Percentiles rank a stretch among this genome's conserved stretches.
phyloP scores from a whole-genome alignment of 2,797 vertebrate genomes.

The Chromobotia macracanthus region DNA sequence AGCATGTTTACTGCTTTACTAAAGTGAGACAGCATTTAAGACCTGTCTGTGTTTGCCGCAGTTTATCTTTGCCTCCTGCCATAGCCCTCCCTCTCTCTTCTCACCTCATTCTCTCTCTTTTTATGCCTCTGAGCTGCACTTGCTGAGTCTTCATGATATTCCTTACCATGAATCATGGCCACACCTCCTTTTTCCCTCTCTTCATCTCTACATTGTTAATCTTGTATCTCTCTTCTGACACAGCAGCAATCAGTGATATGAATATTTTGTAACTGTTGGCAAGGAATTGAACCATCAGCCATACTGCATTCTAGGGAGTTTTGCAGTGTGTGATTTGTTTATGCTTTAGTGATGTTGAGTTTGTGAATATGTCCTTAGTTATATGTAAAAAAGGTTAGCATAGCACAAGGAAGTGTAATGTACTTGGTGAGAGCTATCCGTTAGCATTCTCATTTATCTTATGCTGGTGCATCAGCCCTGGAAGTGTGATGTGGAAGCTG shows the following conservation, averaged over 20 bases:
- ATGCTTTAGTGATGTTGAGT: slow-evolving; percentile 2
- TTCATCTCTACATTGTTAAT: slow-evolving; percentile 30
- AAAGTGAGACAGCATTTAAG: slow-evolving; percentile 4
- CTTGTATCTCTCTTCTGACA: not conserved
- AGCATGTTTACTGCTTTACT: slow-evolving; percentile 8
- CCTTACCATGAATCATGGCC: slow-evolving; percentile 13
- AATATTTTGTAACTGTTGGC: slow-evolving; percentile 25
- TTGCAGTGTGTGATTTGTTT: not conserved
- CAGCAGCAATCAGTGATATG: slow-evolving; percentile 36
- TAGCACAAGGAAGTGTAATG: not conserved
- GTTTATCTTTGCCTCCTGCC: slow-evolving; percentile 17
- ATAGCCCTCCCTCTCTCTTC: not conserved
- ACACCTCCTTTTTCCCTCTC: not conserved
- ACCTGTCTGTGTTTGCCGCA: slow-evolving; percentile 4
- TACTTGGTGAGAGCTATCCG: not conserved
- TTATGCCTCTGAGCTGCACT: not conserved
- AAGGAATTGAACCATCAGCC: not conserved
- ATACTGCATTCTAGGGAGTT: not conserved
- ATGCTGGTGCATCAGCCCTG: not conserved
- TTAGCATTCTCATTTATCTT: not conserved
- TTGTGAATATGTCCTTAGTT: not conserved
- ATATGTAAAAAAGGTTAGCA: not conserved
- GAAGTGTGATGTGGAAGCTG: not conserved
- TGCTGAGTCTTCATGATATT: slow-evolving; percentile 2
- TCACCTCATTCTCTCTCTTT: not conserved